These are phyloP conservation scores for Leptopilina drosophilae DNA, from an alignment of 2,888 invertebrate genomes.

Conservation along the genomic window DNA sequence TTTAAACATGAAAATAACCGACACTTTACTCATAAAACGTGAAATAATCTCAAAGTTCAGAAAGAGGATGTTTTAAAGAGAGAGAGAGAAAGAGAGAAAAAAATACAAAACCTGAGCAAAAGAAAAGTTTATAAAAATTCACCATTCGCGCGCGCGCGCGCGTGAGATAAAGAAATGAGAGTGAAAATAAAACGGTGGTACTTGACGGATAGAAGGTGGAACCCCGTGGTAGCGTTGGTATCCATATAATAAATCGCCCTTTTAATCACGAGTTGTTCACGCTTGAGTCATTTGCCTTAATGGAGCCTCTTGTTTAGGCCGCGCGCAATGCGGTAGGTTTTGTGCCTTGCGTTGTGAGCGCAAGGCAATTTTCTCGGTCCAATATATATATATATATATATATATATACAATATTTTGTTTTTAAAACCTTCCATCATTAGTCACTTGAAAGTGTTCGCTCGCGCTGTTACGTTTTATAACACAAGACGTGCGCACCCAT, in stretches of 20 bases:
- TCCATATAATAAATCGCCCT: constrained; percentile 72
- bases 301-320: constrained; percentile 70
- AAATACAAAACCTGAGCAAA: background rate
- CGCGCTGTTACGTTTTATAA: constrained; percentile 47
- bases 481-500: constrained; percentile 32
- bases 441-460: constrained; percentile 59
- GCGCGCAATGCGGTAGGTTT: constrained; percentile 68
- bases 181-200: constrained; percentile 47
- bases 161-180: constrained; percentile 44
- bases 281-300: constrained; percentile 68
- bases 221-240: constrained; percentile 46
- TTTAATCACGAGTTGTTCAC: constrained; percentile 73
- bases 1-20: background rate
- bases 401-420: constrained; percentile 62
- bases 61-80: background rate
- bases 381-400: constrained; percentile 15
- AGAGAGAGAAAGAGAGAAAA: no score
- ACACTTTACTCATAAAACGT: constrained; percentile 6
- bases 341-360: constrained; percentile 39
- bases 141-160: background rate
- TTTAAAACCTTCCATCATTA: constrained; percentile 66
- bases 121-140: background rate
- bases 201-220: constrained; percentile 53
- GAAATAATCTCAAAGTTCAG: constrained; percentile 17
- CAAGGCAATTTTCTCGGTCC: constrained; percentile 60